phyloP scores from a whole-genome alignment of 2,888 invertebrate species.

The Philaethria dido region DNA sequence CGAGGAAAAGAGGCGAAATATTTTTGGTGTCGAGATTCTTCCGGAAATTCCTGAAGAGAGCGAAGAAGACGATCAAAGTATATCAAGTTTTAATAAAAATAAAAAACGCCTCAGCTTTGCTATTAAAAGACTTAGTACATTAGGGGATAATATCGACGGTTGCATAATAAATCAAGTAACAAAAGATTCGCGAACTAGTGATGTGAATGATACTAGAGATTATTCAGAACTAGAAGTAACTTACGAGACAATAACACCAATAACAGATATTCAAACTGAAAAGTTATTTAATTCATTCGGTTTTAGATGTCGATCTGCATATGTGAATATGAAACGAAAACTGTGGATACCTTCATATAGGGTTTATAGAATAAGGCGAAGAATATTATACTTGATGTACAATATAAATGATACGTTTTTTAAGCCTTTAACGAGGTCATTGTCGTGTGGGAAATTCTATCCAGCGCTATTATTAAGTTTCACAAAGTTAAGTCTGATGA shows the following conservation, averaged over 20 bases:
- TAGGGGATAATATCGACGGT: conserved; percentile 79
- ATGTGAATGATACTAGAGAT: conserved; percentile 58
- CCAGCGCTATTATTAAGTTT: conserved; percentile 71
- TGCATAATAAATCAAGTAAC: conserved; percentile 73
- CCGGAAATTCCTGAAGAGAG: conserved; percentile 82
- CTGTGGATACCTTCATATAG: conserved; percentile 75
- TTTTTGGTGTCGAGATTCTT: conserved; percentile 79
- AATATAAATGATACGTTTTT: conserved; percentile 74
- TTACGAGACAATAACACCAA: conserved; percentile 72
- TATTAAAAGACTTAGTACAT: conserved; percentile 79
- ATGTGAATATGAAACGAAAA: conserved; percentile 65
- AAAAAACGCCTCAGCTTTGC: conserved; percentile 71
- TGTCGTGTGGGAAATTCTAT: conserved; percentile 77
- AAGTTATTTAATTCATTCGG: conserved; percentile 75
- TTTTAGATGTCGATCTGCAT: conserved; percentile 72
- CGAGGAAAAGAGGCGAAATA: conserved; percentile 75
- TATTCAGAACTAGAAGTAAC: conserved; percentile 72
- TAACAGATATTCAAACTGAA: conserved; percentile 74
- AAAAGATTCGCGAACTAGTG: conserved; percentile 65
- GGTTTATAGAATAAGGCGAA: conserved; percentile 68
- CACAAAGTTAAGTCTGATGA: conserved; percentile 65
- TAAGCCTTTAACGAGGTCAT: conserved; percentile 73
- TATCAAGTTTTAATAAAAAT: conserved; percentile 52
- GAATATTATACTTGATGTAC: conserved; percentile 65
- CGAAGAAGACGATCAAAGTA: conserved; percentile 64